These are phyloP conservation scores for Gambusia affinis DNA, from an alignment of 2,113 vertebrate genomes.

Conservation along the genomic window DNA sequence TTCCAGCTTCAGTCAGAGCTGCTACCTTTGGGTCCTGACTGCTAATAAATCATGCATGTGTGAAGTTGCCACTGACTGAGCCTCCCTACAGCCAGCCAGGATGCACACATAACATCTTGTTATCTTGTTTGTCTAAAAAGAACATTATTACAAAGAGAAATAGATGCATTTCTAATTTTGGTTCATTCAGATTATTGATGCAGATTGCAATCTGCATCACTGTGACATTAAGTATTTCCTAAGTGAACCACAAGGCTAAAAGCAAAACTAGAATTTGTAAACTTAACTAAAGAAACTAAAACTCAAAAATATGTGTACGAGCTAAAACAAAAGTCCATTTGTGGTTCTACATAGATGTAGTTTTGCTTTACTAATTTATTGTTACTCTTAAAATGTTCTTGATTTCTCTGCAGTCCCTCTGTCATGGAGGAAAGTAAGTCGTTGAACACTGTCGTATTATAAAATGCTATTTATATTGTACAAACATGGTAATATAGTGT, in stretches of 20 bases:
- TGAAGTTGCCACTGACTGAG: background rate
- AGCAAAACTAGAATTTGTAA: too few relatives aligned
- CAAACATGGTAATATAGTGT: too few relatives aligned
- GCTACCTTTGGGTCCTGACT: background rate
- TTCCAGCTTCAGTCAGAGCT: background rate
- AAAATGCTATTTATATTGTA: too few relatives aligned
- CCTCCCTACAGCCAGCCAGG: background rate
- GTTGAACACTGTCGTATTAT: too few relatives aligned
- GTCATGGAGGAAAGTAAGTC: too few relatives aligned
- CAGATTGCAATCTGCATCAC: background rate
- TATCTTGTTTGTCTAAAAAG: background rate
- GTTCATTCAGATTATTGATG: background rate
- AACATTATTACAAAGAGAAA: background rate
- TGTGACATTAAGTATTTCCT: too few relatives aligned
- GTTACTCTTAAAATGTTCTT: background rate
- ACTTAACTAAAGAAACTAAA: too few relatives aligned
- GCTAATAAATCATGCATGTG: background rate
- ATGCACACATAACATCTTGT: background rate
- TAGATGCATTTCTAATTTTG: background rate
- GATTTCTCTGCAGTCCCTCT: background rate
- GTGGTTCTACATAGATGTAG: background rate
- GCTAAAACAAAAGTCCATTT: background rate
- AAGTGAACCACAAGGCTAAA: too few relatives aligned
- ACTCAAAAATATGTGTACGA: too few relatives aligned
- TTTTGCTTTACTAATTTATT: background rate